These are phyloP conservation scores for Chlorodrepanis virens DNA, from an alignment of 2,113 vertebrate genomes.

Conservation along the genomic window DNA sequence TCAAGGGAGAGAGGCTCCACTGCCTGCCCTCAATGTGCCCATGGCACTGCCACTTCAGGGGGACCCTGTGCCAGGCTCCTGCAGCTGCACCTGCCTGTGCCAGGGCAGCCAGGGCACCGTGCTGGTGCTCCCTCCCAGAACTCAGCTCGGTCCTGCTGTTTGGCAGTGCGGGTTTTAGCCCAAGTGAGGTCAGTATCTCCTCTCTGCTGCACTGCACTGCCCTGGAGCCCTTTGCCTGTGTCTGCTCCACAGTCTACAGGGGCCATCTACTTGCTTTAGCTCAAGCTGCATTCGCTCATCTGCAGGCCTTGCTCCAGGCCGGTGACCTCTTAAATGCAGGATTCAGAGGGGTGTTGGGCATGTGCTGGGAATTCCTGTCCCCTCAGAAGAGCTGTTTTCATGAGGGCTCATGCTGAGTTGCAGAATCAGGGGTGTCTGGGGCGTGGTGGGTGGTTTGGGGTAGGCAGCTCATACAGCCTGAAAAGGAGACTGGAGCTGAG, in stretches of 20 bases:
- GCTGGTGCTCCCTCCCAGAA: not conserved
- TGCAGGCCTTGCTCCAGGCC: not conserved
- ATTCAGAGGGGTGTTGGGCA: not conserved
- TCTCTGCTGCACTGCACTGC: not conserved
- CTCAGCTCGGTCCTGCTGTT: accelerated
- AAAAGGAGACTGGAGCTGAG: not conserved
- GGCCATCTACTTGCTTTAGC: not conserved
- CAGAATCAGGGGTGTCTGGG: not conserved
- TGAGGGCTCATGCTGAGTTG: not conserved
- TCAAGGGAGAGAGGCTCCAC: not conserved
- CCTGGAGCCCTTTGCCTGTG: not conserved
- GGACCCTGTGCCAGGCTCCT: not conserved
- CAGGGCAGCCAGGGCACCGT: not conserved
- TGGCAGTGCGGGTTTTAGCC: not conserved
- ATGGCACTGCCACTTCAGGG: not conserved
- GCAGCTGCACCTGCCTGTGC: not conserved
- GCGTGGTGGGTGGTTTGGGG: not conserved
- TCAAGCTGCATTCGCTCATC: not conserved
- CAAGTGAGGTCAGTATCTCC: too few relatives aligned
- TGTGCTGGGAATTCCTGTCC: not conserved
- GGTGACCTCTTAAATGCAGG: not conserved
- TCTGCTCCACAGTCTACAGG: not conserved
- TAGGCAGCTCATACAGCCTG: not conserved
- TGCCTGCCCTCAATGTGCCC: not conserved
- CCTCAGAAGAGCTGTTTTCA: not conserved